Evolutionary conservation across 2,113 vertebrate species (phyloP), one percentile per base, ranked within the genome.

Genomic region (Chaetodon auriga): DNA sequence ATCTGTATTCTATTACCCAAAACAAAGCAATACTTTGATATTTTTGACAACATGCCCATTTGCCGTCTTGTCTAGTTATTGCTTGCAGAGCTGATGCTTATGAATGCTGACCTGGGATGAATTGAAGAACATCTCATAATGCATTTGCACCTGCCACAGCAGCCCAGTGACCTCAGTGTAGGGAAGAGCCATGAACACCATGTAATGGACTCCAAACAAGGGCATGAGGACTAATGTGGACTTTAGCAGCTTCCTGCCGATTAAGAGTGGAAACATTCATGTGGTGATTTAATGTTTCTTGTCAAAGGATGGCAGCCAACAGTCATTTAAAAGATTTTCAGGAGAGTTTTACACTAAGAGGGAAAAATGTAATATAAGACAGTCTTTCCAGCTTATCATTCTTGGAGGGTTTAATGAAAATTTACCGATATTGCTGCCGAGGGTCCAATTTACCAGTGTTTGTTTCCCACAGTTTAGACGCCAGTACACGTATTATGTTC

Each of bases 101-200:
- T 64, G 14, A 54, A 25, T 46, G 74, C 78, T 79, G 64, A 97
- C 96, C 96, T 97, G 96, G 16, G 94, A 96, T 19, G 96, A 96
- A 87, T 97, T 97, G 91, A 97, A 96, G 90, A 97, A 94, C 95
- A 97, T 96, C 90, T 97, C 96, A 9, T 96, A 97, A 90, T 97
- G 96, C 96, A 97, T 97, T 89, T 97, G 96, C 49, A 97, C 94
- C 86, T 96, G 96, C 96, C 96, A 97, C 41, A 96, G 93, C 65
- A 95, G 80, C 53, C 95, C 95, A 0, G 90, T 93, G 14, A 96
- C 95, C 68, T 96, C 95, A 0, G 96, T 96, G 86, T 97, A 97
- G 6, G 96, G 96, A 25, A 96, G 93, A 60, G 95, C 96, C 95
- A 96, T 96, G 81, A 97, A 97, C 58, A 96, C 92, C 90, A 97